These are phyloP conservation scores for Caenorhabditis auriculariae DNA, from an alignment of 2,888 invertebrate species.

Conservation along the genomic window DNA sequence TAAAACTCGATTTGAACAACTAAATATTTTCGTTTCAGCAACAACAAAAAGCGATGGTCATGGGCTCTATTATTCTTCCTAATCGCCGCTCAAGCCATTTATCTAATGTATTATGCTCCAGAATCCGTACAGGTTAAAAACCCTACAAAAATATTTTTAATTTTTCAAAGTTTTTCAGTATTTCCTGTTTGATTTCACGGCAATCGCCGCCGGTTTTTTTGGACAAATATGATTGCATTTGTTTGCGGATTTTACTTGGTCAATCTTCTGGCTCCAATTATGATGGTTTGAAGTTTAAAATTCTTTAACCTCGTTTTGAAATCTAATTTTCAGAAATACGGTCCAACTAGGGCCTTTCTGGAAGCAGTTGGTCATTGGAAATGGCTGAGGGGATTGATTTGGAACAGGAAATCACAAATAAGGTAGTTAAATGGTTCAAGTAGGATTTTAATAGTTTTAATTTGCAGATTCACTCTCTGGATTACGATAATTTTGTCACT, in stretches of 20 bases:
- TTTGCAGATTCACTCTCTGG: slow-evolving; percentile 23
- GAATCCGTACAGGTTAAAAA: slow-evolving; percentile 25
- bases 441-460: background rate
- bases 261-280: slow-evolving; percentile 16
- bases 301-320: background rate
- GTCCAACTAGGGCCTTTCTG: slow-evolving; percentile 10
- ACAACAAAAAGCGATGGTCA: slow-evolving; percentile 8
- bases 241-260: slow-evolving; percentile 41
- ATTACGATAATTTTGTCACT: slow-evolving; percentile 25
- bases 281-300: slow-evolving; percentile 10
- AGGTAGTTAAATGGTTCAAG: slow-evolving; percentile 9
- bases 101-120: slow-evolving; percentile 44
- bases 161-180: slow-evolving; percentile 11
- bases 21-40: background rate
- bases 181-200: slow-evolving; percentile 37
- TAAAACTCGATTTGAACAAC: too few relatives aligned
- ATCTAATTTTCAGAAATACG: slow-evolving; percentile 16
- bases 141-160: background rate
- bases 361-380: slow-evolving; percentile 18
- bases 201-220: slow-evolving; percentile 38
- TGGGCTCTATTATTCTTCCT: slow-evolving; percentile 21
- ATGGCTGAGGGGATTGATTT: slow-evolving; percentile 22
- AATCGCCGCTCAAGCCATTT: slow-evolving; percentile 33
- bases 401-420: slow-evolving; percentile 35
- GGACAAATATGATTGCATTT: slow-evolving; percentile 48